phyloP scores from a whole-genome alignment of 2,113 vertebrate genomes.

The Serinus canaria region DNA sequence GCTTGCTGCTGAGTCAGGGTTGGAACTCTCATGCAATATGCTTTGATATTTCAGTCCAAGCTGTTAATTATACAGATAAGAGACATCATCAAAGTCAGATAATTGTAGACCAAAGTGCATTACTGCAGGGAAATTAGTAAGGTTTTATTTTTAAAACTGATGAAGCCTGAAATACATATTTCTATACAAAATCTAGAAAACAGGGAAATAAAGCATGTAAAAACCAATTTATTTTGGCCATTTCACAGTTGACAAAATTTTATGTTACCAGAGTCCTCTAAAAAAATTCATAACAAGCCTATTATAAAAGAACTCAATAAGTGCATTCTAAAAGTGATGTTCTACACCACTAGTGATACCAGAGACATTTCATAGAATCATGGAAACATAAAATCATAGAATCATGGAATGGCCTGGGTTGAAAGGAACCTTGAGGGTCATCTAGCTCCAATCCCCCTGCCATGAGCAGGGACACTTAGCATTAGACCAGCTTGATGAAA shows the following conservation, averaged over 20 bases:
- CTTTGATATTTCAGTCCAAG: background rate
- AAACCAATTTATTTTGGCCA: background rate
- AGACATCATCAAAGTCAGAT: background rate
- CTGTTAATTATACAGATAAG: slow-evolving; percentile 25
- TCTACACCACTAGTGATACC: background rate
- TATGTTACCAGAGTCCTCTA: background rate
- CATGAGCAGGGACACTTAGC: background rate
- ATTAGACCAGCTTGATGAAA: background rate
- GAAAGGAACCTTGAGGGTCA: background rate
- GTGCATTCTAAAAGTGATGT: background rate
- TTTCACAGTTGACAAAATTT: background rate
- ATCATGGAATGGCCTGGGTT: background rate
- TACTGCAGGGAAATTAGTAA: background rate
- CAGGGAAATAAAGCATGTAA: background rate
- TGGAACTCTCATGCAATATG: background rate
- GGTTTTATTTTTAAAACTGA: background rate
- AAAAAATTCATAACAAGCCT: background rate
- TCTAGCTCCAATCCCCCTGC: background rate
- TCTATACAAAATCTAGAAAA: background rate
- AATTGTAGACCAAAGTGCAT: background rate
- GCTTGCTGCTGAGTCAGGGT: slow-evolving; percentile 2
- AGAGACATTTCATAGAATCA: background rate
- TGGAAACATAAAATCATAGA: background rate
- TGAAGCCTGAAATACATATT: background rate
- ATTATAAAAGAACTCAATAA: background rate